Evolutionary conservation across 2,888 invertebrate species (phyloP), one percentile per base, ranked within the genome.

Genomic region (Harpalus rufipes): DNA sequence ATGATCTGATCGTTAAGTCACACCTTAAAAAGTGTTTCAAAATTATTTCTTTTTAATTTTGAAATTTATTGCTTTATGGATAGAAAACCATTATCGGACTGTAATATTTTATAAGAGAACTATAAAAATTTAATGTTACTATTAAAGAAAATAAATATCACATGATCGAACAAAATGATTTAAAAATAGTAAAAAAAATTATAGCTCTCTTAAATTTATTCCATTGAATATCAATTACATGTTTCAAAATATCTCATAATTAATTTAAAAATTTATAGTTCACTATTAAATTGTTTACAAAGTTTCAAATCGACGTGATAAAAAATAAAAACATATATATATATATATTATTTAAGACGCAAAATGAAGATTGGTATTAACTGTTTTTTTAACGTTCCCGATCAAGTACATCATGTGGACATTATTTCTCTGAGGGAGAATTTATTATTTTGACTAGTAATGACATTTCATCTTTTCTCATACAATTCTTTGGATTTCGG

Each of bases 1-100:
- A 68, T 68, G 32, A 68, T 44, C 16, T 8, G 7, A 74, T 74
- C 41, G 72, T 44, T 74, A 44, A 74, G 44, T 74, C 72, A 18
- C 72, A 41, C 72, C 72, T 74, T 72, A 10, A 74, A 74, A 72
- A 41, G 72, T 44, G 14, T 41, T 72, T 72, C 18, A 44, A 44
- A 74, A 74, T 41, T 74, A 74, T 74, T 44, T 14, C 14, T 44
- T 44, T 74, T 44, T 44, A 74, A 74, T 74, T 74, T 44, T 16
- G 18, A 74, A 74, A 74, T 74, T 74, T 74, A 74, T 44, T 14
- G 16, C 41, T 72, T 44, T 74, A 44, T 44, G 41, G 44, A 10
- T 74, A 18, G 18, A 25, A 12, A 72, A 39, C 14, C 16, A 72
- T 72, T 72, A 72, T 63, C 63, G 18, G 7, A 18, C 18, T 63